A percentile compares a stretch with the other conserved stretches of the same genome.
Evolutionary conservation across 2,888 invertebrate genomes (phyloP).

Genomic region (Cheilosia soror): DNA sequence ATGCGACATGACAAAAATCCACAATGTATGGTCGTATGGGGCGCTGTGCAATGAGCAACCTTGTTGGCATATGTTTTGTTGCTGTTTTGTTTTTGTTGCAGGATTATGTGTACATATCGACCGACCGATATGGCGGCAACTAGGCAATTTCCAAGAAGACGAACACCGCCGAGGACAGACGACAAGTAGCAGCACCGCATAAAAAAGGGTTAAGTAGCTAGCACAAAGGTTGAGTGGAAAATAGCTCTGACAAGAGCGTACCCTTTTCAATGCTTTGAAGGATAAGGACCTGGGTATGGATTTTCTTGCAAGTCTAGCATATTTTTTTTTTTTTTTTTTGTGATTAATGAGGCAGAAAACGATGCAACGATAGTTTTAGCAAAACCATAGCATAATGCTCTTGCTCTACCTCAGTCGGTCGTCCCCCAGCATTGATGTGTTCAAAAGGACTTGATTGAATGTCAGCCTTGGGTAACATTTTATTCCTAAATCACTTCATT

Average conservation of each 20-base stretch:
- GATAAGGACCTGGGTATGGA: constrained; percentile 60
- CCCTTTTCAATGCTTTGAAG: constrained; percentile 64
- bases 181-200: constrained; percentile 14
- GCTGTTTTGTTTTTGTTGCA: constrained; percentile 34
- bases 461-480: constrained; percentile 34
- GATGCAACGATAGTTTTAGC: constrained; percentile 46
- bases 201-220: constrained; percentile 69
- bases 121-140: constrained; percentile 51
- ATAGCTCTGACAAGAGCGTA: constrained; percentile 59
- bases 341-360: constrained; percentile 53
- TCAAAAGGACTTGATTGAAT: constrained; percentile 9
- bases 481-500: constrained; percentile 40
- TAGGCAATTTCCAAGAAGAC: constrained; percentile 28
- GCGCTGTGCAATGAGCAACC: constrained; percentile 29
- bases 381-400: background rate
- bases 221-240: constrained; percentile 73
- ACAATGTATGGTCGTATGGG: background rate
- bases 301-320: constrained; percentile 55
- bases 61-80: constrained; percentile 59
- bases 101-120: constrained; percentile 62
- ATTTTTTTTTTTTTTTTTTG: constrained; percentile 3
- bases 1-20: background rate
- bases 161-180: background rate
- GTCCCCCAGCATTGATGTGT: background rate
- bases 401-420: background rate